These are phyloP conservation scores for Coelopa frigida DNA, from an alignment of 1,140 invertebrate species.

Conservation along the genomic window DNA sequence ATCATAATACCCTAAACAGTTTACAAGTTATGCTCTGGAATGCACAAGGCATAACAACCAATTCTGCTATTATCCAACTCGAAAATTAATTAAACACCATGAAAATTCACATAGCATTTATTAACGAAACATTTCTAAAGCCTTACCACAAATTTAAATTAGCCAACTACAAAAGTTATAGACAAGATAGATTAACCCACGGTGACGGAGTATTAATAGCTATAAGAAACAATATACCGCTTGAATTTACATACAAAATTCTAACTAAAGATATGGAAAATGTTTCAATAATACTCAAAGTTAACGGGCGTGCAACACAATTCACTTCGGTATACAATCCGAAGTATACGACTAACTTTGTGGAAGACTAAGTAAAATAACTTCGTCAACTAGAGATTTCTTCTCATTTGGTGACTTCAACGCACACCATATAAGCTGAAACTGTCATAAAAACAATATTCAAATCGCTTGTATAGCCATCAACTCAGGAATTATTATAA, in stretches of 20 bases:
- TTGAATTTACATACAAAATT: not conserved
- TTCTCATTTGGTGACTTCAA: constrained; percentile 4
- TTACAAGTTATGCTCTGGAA: not conserved
- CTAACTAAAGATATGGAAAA: not conserved
- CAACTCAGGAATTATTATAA: not conserved
- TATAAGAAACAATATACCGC: not conserved
- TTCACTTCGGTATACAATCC: constrained; percentile 1
- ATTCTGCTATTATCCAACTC: not conserved
- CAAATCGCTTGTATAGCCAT: not conserved
- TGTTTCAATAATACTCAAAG: not conserved
- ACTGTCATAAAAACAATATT: not conserved
- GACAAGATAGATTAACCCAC: not conserved
- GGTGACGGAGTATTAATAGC: not conserved
- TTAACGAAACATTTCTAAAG: constrained; percentile 3
- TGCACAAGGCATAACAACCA: constrained; percentile 5
- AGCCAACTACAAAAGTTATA: not conserved
- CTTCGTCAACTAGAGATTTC: not conserved
- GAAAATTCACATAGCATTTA: not conserved
- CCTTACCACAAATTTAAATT: not conserved
- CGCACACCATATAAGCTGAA: not conserved
- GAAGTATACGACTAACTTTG: not conserved
- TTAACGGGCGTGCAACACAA: no score
- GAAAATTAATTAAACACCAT: not conserved
- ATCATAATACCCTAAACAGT: not conserved
- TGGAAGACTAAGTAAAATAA: not conserved